Base-by-base conservation (phyloP, 2,888 invertebrate species). In the Scrobipalpa atriplicella region DNA sequence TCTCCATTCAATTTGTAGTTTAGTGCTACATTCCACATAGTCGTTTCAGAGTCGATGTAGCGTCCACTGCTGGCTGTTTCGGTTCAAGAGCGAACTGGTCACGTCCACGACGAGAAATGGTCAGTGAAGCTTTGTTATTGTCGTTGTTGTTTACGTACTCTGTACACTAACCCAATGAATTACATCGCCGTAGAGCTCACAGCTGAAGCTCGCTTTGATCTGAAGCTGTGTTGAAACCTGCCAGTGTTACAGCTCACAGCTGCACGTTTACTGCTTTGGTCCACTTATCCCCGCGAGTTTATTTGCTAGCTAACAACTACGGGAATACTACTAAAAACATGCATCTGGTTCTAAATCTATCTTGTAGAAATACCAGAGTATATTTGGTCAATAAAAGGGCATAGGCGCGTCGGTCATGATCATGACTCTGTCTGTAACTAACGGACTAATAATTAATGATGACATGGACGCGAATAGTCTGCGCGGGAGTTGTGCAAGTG, bases 111-210 rank as follows among this genome's bases (percentile, higher is more conserved):
- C 16, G 13, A 8, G 38, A 9, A 38, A 16, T 58, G 58, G 16
- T n/a, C 58, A 58, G 16, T 11, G 36, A 5, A 19, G 9, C 11
- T 54, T n/a, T 54, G 21, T 19, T 54, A 8, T 6, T 11, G 19
- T 19, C 18, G 13, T 1, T 18, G 54, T 9, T 18, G 7, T 11
- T n/a, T n/a, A n/a, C n/a, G 29, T 58, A 38, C 9, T 58, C 36
- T 38, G 58, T 29, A 5, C 11, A 38, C 72, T 80, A 79, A 78
- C 81, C 79, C 78, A 82, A 75, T 82, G 80, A 80, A 73, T 78
- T 73, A 79, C 75, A 75, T 77, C 70, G 1, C 21, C 21, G 21
- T 19, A 39, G 43, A 19, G 11, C 38, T 6, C 16, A 16, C 54
- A 54, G 54, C 54, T 39, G 18, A 61, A 38, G 10, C 41, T 9